Evolutionary conservation across 2,797 vertebrate species (phyloP), one percentile per base, ranked within the genome.

Genomic region (Centroberyx gerrardi): DNA sequence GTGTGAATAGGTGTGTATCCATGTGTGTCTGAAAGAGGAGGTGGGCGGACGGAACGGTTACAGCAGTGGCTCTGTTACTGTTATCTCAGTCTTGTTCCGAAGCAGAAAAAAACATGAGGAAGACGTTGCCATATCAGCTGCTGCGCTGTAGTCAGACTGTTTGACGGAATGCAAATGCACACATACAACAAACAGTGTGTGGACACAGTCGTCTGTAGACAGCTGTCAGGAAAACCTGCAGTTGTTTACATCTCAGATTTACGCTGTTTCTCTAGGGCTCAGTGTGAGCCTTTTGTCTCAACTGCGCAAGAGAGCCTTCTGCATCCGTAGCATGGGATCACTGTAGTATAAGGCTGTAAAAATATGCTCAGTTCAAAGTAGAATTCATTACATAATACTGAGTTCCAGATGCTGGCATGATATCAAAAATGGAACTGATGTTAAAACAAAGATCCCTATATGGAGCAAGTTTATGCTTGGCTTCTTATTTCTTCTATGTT

Each of bases 231-330:
- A 40, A 78, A 76, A 85, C 84, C 86, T 81, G 86, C 76, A 74
- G 78, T 72, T 88, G 81, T 92, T 93, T 86, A 80, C 81, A 63
- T 83, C 72, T 72, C 62, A 60, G 71, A 81, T 80, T 75, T 71
- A 44, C 6, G 4, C 55, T 74, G 83, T 71, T 87, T 81, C 89
- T 73, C 78, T 73, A 68, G 53, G 72, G 89, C 88, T 91, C 64
- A 85, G 54, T 17, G 56, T 62, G 72, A 87, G 81, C 53, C 76
- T 82, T 82, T 82, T 71, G 82, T 89, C 73, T 88, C 67, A 76
- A 64, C 78, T 85, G 84, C 84, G 84, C 90, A 78, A 64, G 62
- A 87, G 55, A 86, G 62, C 15, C 52, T 59, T 36, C 73, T 73
- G 88, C 86, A 84, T 83, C 70, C 53, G 27, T 80, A 83, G 62